Percentiles rank a stretch among this genome's conserved stretches.
phyloP scores from a whole-genome alignment of 1,140 invertebrate species.

The Macrosteles quadrilineatus region DNA sequence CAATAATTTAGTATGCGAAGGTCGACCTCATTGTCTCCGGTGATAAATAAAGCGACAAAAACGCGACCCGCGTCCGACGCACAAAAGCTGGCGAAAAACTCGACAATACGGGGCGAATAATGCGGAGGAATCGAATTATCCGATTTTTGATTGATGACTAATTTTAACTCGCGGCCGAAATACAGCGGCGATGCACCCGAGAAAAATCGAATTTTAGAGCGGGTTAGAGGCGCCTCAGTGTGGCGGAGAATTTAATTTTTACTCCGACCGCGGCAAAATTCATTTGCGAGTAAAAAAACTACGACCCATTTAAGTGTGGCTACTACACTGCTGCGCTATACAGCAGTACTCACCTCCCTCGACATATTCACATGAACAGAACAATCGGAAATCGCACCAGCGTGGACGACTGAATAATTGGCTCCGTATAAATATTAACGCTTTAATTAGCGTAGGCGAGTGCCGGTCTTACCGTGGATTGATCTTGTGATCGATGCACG shows the following conservation, averaged over 20 bases:
- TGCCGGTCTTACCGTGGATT: conserved; percentile 3
- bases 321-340: no score
- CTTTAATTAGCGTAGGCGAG: conserved; percentile 14
- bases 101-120: conserved; percentile 36
- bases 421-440: conserved; percentile 3
- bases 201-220: conserved; percentile 15
- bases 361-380: no score
- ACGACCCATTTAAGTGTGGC: no score
- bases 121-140: conserved; percentile 36
- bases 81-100: background rate
- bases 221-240: conserved; percentile 16
- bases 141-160: conserved; percentile 40
- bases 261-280: background rate
- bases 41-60: conserved; percentile 4
- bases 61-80: conserved; percentile 2
- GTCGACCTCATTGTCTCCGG: conserved; percentile 35
- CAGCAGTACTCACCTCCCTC: no score
- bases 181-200: background rate
- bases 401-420: conserved; percentile 16
- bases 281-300: background rate
- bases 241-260: conserved; percentile 15
- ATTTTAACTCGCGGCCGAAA: conserved; percentile 28
- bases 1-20: conserved; percentile 40
- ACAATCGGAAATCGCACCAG: conserved; percentile 13
- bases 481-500: conserved; percentile 10